phyloP scores from a whole-genome alignment of 2,888 invertebrate genomes.

The Oxystoma pomonae region DNA sequence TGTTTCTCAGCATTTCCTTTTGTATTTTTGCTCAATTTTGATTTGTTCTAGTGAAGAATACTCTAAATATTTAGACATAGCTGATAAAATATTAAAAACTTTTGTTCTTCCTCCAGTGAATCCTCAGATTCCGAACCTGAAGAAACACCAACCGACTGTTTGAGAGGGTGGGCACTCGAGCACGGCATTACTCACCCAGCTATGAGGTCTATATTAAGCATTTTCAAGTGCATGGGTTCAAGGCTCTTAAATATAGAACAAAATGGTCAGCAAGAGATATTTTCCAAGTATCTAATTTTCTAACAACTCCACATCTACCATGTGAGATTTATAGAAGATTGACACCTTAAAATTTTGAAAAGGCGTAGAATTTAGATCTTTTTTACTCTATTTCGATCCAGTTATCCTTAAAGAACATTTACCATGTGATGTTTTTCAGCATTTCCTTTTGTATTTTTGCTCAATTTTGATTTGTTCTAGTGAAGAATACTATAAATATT shows the following conservation, averaged over 20 bases:
- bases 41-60: no score
- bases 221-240: constrained; percentile 29
- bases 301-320: constrained; percentile 23
- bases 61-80: no score
- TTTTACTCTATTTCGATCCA: constrained; percentile 22
- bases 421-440: constrained; percentile 17
- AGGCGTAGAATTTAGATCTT: constrained; percentile 22
- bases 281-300: constrained; percentile 15
- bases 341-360: constrained; percentile 24
- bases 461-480: constrained; percentile 25
- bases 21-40: no score
- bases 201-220: no score
- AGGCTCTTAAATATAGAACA: constrained; percentile 20
- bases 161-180: no score
- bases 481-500: constrained; percentile 14
- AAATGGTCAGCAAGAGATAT: constrained; percentile 25
- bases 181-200: no score
- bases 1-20: no score
- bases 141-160: constrained; percentile 23
- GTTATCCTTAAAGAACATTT: constrained; percentile 16
- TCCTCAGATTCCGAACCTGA: constrained; percentile 18
- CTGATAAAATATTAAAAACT: no score
- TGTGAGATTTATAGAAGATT: constrained; percentile 25
- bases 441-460: constrained; percentile 21
- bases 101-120: constrained; percentile 23